Evolutionary conservation across 1,140 invertebrate species (phyloP).

Genomic region (Agrilus planipennis): DNA sequence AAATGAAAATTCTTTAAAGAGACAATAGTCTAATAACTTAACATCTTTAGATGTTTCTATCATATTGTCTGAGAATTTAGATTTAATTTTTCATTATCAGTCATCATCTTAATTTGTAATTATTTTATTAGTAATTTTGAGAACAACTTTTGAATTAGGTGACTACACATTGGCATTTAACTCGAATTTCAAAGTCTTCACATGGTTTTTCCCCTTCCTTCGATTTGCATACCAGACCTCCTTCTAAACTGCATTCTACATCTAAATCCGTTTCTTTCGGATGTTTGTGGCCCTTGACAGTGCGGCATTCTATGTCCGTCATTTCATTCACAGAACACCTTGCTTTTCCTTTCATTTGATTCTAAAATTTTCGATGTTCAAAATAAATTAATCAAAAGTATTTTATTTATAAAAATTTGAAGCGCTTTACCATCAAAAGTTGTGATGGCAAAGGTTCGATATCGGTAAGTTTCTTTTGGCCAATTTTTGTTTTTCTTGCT

Average conservation of each 20-base stretch:
- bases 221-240: slow-evolving; percentile 52
- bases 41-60: no score
- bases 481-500: slow-evolving; percentile 23
- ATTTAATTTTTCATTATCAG: no score
- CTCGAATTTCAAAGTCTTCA: slow-evolving; percentile 60
- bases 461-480: slow-evolving; percentile 34
- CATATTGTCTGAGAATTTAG: no score
- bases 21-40: no score
- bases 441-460: slow-evolving; percentile 46
- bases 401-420: no score
- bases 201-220: slow-evolving; percentile 36
- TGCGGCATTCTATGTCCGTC: slow-evolving; percentile 60
- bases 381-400: no score
- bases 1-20: no score
- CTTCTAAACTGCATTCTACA: slow-evolving; percentile 59
- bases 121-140: no score
- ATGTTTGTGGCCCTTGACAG: slow-evolving; percentile 44
- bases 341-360: slow-evolving; percentile 32
- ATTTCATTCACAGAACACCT: slow-evolving; percentile 50
- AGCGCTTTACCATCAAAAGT: slow-evolving; percentile 37
- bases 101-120: no score
- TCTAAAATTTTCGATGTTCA: no score
- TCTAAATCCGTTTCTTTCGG: slow-evolving; percentile 57
- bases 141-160: no score
- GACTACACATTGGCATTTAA: slow-evolving; percentile 58